Percentiles rank a stretch among this genome's conserved stretches.
Conservation (phyloP, 2,113 vertebrate genomes). For the Stegostoma tigrinum region DNA sequence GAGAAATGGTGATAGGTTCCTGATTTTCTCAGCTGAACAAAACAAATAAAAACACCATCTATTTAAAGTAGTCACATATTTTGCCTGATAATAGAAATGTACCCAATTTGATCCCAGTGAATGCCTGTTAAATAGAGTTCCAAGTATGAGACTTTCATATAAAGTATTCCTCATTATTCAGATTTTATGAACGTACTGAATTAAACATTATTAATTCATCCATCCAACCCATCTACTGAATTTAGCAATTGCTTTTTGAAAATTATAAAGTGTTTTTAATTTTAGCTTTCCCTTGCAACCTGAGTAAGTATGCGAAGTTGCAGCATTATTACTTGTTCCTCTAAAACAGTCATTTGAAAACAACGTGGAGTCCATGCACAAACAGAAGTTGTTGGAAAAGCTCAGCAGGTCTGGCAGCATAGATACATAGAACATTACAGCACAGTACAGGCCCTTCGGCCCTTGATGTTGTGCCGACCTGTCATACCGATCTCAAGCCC, state of each 20-base stretch:
- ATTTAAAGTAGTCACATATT: neutral
- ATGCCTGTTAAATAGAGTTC: neutral
- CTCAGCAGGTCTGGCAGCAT: no score
- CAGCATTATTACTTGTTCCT: neutral
- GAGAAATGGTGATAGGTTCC: neutral
- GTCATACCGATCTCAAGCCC: no score
- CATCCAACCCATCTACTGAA: neutral
- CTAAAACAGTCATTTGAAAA: conserved; percentile 13
- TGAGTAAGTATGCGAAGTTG: neutral
- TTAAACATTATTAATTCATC: neutral
- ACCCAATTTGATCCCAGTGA: neutral
- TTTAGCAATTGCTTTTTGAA: neutral
- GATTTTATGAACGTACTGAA: neutral
- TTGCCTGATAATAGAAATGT: neutral
- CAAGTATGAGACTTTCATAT: neutral
- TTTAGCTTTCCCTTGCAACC: neutral
- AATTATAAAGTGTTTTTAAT: conserved; percentile 4
- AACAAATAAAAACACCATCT: neutral
- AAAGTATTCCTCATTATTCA: neutral
- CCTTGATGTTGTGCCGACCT: no score
- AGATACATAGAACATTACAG: no score
- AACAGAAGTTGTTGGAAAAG: no score
- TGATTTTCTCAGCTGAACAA: neutral
- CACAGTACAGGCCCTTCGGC: no score
- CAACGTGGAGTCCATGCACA: neutral